Percentiles rank a stretch among this genome's conserved stretches.
Conservation (phyloP, 2,888 invertebrate genomes). For the Drosophila suboccidentalis region DNA sequence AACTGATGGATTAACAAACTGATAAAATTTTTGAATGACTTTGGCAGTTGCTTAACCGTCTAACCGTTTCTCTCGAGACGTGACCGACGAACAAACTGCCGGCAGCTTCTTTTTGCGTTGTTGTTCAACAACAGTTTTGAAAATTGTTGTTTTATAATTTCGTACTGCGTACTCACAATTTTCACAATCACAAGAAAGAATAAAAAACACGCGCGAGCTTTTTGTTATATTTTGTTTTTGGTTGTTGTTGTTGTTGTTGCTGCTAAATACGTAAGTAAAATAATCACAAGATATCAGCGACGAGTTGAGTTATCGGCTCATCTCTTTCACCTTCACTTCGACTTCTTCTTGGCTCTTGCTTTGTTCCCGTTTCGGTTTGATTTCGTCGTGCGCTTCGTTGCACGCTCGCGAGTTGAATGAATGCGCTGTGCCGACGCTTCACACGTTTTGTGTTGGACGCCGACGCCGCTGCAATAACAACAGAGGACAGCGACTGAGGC, state of each 20-base stretch:
- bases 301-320: conserved; percentile 66
- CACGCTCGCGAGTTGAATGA: conserved; percentile 70
- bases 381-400: conserved; percentile 56
- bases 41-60: conserved; percentile 22
- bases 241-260: conserved; percentile 8
- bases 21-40: neutral
- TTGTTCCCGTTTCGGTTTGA: conserved; percentile 20
- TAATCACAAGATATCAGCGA: conserved; percentile 68
- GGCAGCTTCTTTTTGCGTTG: conserved; percentile 63
- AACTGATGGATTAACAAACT: neutral
- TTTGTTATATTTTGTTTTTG: conserved; percentile 22
- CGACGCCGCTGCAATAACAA: conserved; percentile 22
- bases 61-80: conserved; percentile 28
- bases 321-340: conserved; percentile 48
- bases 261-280: conserved; percentile 44
- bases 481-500: conserved; percentile 25
- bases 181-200: conserved; percentile 36
- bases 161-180: conserved; percentile 51
- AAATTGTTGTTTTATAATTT: conserved; percentile 38
- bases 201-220: conserved; percentile 31
- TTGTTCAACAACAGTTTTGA: conserved; percentile 23
- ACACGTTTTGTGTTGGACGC: conserved; percentile 63
- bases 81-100: conserved; percentile 36
- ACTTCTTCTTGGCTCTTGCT: conserved; percentile 21
- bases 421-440: conserved; percentile 55